Percentiles rank a stretch among this genome's conserved stretches.
Evolutionary conservation across 2,888 invertebrate species (phyloP).

Genomic region (Herminia tarsipennalis): DNA sequence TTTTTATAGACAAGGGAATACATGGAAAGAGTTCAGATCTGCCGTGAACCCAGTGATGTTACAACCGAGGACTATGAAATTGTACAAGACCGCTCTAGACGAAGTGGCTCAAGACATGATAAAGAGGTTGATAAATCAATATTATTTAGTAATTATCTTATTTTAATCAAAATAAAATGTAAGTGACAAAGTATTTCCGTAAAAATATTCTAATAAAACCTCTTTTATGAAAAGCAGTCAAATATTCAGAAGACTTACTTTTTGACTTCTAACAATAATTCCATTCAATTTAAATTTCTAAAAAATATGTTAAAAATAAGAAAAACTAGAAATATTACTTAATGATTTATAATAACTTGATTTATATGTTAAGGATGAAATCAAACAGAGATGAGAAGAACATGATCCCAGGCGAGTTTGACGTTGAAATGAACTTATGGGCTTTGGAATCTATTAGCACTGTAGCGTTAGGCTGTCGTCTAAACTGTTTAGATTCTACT

Average conservation of each 20-base stretch:
- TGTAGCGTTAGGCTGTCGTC: constrained; percentile 67
- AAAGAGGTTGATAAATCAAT: constrained; percentile 72
- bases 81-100: constrained; percentile 87
- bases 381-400: constrained; percentile 77
- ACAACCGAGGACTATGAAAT: constrained; percentile 89
- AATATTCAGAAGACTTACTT: too few relatives aligned
- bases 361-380: constrained; percentile 78
- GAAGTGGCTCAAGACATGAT: constrained; percentile 89
- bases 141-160: too few relatives aligned
- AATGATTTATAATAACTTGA: not conserved
- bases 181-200: too few relatives aligned
- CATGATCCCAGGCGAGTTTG: constrained; percentile 84
- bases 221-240: too few relatives aligned
- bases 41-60: constrained; percentile 92
- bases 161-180: too few relatives aligned
- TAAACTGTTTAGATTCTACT: constrained; percentile 65
- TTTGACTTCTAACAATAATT: too few relatives aligned
- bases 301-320: too few relatives aligned
- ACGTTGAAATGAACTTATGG: constrained; percentile 87
- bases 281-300: too few relatives aligned
- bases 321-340: too few relatives aligned
- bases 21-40: constrained; percentile 90
- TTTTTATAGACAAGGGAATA: constrained; percentile 88
- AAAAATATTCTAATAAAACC: too few relatives aligned
- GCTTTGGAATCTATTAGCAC: constrained; percentile 84